Conservation (phyloP, 2,797 vertebrate species). For the Microchirus variegatus region DNA sequence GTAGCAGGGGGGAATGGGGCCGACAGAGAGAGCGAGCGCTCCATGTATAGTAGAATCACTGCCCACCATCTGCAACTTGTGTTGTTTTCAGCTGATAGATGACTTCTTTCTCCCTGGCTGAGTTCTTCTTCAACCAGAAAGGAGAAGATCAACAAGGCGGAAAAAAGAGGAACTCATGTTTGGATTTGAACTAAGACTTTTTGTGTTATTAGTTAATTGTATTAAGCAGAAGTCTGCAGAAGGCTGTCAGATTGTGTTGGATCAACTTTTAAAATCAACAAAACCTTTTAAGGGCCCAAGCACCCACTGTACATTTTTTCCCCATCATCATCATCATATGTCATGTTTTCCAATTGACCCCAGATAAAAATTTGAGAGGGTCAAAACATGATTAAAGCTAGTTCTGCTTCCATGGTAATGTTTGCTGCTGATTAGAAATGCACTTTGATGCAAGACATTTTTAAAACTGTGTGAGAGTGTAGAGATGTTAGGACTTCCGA, state of each 20-base stretch:
- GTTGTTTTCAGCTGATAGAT: slow-evolving; percentile 53
- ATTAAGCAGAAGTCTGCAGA: too few species aligned
- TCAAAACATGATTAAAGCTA: slow-evolving; percentile 51
- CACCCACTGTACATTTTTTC: not conserved
- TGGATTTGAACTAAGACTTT: too few species aligned
- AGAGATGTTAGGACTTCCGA: not conserved
- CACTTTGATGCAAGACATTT: slow-evolving; percentile 29
- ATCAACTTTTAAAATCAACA: slow-evolving; percentile 6
- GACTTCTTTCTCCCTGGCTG: slow-evolving; percentile 47
- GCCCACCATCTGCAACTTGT: slow-evolving; percentile 39
- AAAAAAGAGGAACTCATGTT: slow-evolving; percentile 32
- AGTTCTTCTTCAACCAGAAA: slow-evolving; percentile 37
- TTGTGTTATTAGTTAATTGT: too few species aligned
- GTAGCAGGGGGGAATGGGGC: slow-evolving; percentile 7
- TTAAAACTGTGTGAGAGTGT: slow-evolving; percentile 10
- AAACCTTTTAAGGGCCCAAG: not conserved
- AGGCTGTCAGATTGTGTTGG: too few species aligned
- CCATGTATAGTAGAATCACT: slow-evolving; percentile 23
- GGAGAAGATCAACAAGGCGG: slow-evolving; percentile 38
- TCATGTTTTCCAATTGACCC: slow-evolving; percentile 4
- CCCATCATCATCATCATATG: too few species aligned
- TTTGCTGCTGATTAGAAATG: slow-evolving; percentile 27
- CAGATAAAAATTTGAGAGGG: slow-evolving; percentile 18
- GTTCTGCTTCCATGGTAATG: slow-evolving; percentile 18
- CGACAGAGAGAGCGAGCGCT: not conserved